Evolutionary conservation across 2,797 vertebrate genomes (phyloP), one percentile per base, ranked within the genome.

Genomic region (Anniella stebbinsi): DNA sequence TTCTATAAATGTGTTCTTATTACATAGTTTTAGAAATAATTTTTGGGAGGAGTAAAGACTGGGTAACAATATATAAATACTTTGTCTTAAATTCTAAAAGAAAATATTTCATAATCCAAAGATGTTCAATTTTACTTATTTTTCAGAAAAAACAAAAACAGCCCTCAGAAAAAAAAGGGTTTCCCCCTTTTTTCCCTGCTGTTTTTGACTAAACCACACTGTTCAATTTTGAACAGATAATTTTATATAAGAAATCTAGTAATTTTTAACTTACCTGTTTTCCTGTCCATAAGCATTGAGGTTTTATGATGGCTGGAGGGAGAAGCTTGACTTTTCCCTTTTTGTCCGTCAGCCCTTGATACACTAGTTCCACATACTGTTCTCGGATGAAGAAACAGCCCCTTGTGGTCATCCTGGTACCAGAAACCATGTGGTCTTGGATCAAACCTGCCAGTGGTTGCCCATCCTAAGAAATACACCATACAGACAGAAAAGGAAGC

Each of bases 381-480:
- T 98, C 98, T 89, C 97, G 97, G 15, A 96, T 98, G 95, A 99
- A 99, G 96, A 98, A 99, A 91, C 98, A 98, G 92, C 98, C 97
- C 2, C 98, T 97, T 33, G 97, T 97, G 0, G 99, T 99, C 98
- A 99, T 99, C 94, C 97, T 98, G 21, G 98, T 98, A 30, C 99
- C 99, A 0, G 99, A 99, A 33, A 99, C 97, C 98, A 99, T 99
- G 97, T 99, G 99, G 94, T 99, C 99, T 95, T 99, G 99, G 94
- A 99, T 99, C 95, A 99, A 89, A 41, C 99, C 99, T 0, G 99
- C 98, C 93, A 99, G 94, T 0, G 99, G 99, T 75, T 98, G 99
- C 75, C 99, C 99, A 90, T 99, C 99, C 99, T 99, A 41, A 66
- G n/a, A 92, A 78, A 83, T n/a, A 91, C 73, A 90, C 84, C 63